phyloP scores from a whole-genome alignment of 2,113 vertebrate species.

The Daboia siamensis region DNA sequence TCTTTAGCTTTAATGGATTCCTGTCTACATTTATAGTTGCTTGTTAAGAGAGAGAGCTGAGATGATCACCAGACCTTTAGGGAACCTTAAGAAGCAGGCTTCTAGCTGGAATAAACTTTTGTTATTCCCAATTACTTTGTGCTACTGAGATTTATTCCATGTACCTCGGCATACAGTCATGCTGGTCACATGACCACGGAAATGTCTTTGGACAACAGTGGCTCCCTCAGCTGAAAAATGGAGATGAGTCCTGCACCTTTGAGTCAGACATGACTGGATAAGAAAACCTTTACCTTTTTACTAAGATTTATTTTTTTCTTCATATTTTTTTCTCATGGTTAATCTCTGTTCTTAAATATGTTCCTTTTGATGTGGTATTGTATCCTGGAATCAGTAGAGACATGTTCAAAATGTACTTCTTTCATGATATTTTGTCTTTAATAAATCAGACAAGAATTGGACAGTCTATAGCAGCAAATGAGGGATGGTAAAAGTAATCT shows the following conservation, averaged over 20 bases:
- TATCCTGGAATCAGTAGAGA: background rate
- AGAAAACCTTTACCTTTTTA: background rate
- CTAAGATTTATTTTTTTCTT: background rate
- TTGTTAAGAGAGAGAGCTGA: slow-evolving; percentile 8
- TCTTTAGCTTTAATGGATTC: slow-evolving; percentile 23
- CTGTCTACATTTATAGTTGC: slow-evolving; percentile 1
- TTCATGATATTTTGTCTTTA: background rate
- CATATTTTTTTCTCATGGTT: slow-evolving; percentile 5
- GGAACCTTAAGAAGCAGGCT: background rate
- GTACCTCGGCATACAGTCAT: background rate
- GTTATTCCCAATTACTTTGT: slow-evolving; percentile 32
- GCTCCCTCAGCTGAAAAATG: background rate
- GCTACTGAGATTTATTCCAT: slow-evolving; percentile 13
- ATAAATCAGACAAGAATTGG: background rate
- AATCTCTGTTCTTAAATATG: slow-evolving; percentile 7
- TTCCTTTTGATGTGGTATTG: background rate
- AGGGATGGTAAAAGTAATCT: background rate
- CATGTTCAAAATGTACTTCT: background rate
- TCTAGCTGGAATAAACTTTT: slow-evolving; percentile 51
- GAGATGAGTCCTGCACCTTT: background rate
- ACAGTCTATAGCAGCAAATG: no score
- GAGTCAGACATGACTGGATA: background rate
- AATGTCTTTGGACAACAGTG: background rate
- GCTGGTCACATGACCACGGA: background rate
- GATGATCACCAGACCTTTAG: background rate